Base-by-base conservation (phyloP, 2,888 invertebrate species). In the Thumatha senex region DNA sequence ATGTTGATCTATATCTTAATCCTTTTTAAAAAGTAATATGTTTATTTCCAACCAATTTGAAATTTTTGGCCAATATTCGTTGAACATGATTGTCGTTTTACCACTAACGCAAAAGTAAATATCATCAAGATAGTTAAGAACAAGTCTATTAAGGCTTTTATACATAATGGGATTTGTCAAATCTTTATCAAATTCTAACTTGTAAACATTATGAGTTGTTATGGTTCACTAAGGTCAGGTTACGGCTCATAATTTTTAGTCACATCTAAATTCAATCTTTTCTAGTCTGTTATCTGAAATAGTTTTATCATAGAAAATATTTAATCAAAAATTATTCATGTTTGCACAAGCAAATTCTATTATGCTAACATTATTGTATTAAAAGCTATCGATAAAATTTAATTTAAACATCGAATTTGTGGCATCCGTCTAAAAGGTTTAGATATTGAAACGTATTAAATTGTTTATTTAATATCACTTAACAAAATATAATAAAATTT, bases 281-380 rank as follows among this genome's bases (percentile, higher is more conserved):
- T 11, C 31, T 39, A 13, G 30, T 13, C 46, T 31, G 14, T 47
- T 62, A 47, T 45, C 49, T 56, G 49, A 53, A 51, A 49, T 56
- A 63, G 59, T 56, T 45, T 46, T 8, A 18, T 38, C 30, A 54
- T 43, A 47, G 7, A 10, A 38, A 50, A 36, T n/a, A 24, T 50
- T 8, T 11, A 31, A 46, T 34, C 14, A 15, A 13, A 46, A 49
- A 15, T 43, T 30, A 34, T 48, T 41, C 34, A 36, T 29, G 38
- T 40, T 14, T 49, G 24, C 30, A 59, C 59, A 56, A 48, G 51
- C 35, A 43, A 39, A 51, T 48, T 14, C 31, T 13, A 50, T 42
- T 46, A 44, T 36, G 40, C 10, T 40, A 24, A 8, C 30, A 30
- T 38, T 29, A 56, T 56, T 42, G 12, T 38, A 30, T 36, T 24